Conservation (phyloP, 2,797 vertebrate genomes). For the Acipenser oxyrinchus region DNA sequence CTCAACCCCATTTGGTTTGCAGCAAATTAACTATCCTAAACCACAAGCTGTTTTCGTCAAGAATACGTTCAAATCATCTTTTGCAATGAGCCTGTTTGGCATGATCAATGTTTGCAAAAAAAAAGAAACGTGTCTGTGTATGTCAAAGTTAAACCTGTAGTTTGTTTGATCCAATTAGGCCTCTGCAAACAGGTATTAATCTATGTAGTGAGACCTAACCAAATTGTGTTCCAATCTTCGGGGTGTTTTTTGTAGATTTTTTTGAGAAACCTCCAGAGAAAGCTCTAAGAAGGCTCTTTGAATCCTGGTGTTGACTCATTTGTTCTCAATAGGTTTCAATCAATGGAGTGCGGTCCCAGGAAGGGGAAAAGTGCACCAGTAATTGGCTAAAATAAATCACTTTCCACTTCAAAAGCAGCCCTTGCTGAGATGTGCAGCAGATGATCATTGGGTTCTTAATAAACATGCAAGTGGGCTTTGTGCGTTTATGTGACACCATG, state of each 20-base stretch:
- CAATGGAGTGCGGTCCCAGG: constrained; percentile 53
- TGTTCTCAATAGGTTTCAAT: constrained; percentile 70
- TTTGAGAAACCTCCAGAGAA: constrained; percentile 13
- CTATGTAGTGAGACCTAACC: constrained; percentile 10
- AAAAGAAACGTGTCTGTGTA: background rate
- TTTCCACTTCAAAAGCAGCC: constrained; percentile 28
- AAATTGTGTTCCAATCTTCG: constrained; percentile 9
- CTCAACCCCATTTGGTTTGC: no score
- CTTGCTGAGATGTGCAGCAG: constrained; percentile 24
- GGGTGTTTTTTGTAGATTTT: constrained; percentile 14
- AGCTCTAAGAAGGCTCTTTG: constrained; percentile 35
- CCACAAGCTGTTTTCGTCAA: no score
- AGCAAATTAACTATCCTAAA: no score
- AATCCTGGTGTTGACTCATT: constrained; percentile 55
- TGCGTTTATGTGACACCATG: background rate
- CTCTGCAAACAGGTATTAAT: constrained; percentile 5
- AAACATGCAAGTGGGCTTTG: constrained; percentile 14
- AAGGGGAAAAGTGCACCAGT: constrained; percentile 46
- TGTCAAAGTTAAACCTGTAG: constrained; percentile 2
- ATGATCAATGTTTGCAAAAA: no score
- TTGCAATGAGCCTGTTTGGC: no score
- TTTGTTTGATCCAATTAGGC: background rate
- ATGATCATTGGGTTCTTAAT: constrained; percentile 29
- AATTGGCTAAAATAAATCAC: constrained; percentile 75
- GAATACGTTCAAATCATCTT: no score